phyloP scores from a whole-genome alignment of 30 jellyfish, hydroid and myxozoan genomes.

The Sanderia malayensis region DNA sequence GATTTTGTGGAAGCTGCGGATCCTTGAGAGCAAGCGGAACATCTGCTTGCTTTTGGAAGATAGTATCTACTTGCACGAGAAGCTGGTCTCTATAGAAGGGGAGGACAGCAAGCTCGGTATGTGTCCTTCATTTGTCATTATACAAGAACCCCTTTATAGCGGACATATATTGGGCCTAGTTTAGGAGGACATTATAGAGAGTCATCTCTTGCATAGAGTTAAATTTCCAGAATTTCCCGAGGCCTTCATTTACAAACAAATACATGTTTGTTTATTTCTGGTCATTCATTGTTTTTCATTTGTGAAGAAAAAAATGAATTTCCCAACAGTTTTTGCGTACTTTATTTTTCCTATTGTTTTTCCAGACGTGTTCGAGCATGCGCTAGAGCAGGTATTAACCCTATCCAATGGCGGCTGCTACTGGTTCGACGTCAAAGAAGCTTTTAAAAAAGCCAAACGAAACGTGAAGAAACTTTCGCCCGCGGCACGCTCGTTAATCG shows the following conservation, averaged over 20 bases:
- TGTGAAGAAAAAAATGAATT: too few relatives aligned
- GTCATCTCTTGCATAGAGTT: too few relatives aligned
- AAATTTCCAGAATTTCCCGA: too few relatives aligned
- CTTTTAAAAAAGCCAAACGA: constrained; percentile 1
- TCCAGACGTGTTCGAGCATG: constrained; percentile 27
- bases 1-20: background rate
- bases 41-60: background rate
- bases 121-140: too few relatives aligned
- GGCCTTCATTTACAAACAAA: too few relatives aligned
- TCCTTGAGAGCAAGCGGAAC: background rate
- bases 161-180: too few relatives aligned
- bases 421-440: constrained; percentile 31
- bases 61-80: background rate
- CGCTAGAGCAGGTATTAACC: constrained; percentile 12
- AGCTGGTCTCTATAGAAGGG: background rate
- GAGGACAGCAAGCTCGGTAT: background rate
- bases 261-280: too few relatives aligned
- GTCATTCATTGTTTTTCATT: too few relatives aligned
- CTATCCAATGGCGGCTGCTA: background rate
- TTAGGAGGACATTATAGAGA: too few relatives aligned
- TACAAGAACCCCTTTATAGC: too few relatives aligned
- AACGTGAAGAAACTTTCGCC: constrained; percentile 15
- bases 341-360: too few relatives aligned
- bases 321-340: too few relatives aligned
- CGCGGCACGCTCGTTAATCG: constrained; percentile 16